These are phyloP conservation scores for Percina caprodes DNA, from an alignment of 2,113 vertebrate genomes.

Conservation along the genomic window DNA sequence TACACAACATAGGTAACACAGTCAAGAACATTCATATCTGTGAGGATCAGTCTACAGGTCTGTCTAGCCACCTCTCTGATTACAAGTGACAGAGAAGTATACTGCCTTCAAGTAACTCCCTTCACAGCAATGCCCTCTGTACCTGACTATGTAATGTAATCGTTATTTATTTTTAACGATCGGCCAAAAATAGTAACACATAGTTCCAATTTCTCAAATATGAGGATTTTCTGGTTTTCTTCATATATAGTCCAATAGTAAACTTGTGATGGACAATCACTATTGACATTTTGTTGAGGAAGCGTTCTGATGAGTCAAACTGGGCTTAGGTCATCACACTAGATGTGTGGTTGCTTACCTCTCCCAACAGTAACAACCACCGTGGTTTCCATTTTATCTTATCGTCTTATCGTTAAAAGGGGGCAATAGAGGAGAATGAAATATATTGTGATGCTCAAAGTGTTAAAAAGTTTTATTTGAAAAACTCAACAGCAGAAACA, in stretches of 20 bases:
- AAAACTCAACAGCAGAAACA: background rate
- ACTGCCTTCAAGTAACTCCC: background rate
- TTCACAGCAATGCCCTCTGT: background rate
- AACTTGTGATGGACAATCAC: background rate
- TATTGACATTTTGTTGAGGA: background rate
- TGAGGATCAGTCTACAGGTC: conserved; percentile 27
- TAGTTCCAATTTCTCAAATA: too few relatives aligned
- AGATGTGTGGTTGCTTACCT: background rate
- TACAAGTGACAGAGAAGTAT: background rate
- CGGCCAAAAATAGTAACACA: too few relatives aligned
- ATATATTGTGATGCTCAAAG: background rate
- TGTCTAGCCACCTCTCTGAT: conserved; percentile 15
- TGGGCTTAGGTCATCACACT: background rate
- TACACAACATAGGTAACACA: conserved; percentile 25
- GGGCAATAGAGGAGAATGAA: background rate
- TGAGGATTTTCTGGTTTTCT: too few relatives aligned
- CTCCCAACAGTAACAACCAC: background rate
- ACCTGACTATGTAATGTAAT: too few relatives aligned
- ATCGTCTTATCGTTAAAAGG: background rate
- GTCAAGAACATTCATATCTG: conserved; percentile 44
- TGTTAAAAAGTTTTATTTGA: background rate
- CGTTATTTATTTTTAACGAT: too few relatives aligned
- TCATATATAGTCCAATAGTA: background rate
- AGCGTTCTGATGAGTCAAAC: background rate
- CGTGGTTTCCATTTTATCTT: background rate